phyloP scores from a whole-genome alignment of 2,797 vertebrate genomes.

The Danio albolineatus region DNA sequence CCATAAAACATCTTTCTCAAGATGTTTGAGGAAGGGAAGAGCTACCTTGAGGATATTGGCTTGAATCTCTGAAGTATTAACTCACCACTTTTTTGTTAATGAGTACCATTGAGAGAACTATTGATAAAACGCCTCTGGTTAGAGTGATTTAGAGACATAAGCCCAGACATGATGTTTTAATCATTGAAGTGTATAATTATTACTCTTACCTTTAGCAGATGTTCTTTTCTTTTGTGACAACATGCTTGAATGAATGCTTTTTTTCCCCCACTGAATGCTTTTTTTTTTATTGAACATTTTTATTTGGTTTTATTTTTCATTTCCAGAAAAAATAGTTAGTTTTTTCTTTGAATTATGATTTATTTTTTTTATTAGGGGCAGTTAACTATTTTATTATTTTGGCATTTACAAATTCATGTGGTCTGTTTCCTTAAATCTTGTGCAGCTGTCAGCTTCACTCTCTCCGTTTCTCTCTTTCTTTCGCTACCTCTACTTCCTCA shows the following conservation, averaged over 20 bases:
- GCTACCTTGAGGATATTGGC: neutral
- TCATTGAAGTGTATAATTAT: neutral
- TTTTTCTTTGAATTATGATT: too few species aligned
- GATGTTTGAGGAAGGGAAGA: neutral
- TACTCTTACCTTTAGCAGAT: neutral
- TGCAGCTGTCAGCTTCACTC: neutral
- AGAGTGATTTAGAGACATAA: neutral
- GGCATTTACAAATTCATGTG: neutral
- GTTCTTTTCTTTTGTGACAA: neutral
- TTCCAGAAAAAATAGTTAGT: too few species aligned
- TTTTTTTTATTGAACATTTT: neutral
- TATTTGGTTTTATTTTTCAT: too few species aligned
- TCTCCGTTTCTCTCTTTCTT: neutral
- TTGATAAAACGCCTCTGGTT: constrained; percentile 5
- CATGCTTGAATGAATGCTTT: neutral
- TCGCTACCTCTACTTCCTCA: constrained; percentile 31
- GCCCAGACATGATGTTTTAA: neutral
- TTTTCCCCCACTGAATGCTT: neutral
- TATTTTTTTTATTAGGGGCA: neutral
- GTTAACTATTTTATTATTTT: neutral
- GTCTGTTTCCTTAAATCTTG: neutral
- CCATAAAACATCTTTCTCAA: neutral
- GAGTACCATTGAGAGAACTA: neutral
- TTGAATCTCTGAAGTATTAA: neutral
- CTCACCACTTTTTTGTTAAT: constrained; percentile 8